Conservation (phyloP, 2,113 vertebrate species). For the Raja brachyura region DNA sequence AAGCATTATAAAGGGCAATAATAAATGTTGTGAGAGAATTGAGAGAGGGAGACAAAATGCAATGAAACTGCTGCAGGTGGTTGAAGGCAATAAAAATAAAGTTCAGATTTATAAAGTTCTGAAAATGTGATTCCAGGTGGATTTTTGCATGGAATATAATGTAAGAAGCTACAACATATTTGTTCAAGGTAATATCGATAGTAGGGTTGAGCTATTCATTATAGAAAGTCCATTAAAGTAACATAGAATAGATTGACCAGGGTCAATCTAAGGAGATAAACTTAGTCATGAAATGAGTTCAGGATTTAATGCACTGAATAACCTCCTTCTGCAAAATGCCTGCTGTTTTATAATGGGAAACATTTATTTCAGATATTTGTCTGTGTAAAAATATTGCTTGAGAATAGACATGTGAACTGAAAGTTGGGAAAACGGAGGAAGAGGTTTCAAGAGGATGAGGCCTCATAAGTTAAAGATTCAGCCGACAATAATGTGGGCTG, state of each 20-base stretch:
- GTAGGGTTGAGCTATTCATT: not conserved
- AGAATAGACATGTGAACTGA: too few relatives aligned
- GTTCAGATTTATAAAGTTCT: too few relatives aligned
- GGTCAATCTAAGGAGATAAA: not conserved
- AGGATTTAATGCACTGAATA: not conserved
- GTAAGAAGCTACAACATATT: not conserved
- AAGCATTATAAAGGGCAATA: not conserved
- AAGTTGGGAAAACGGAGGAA: too few relatives aligned
- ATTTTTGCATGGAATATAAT: not conserved
- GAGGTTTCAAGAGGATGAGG: too few relatives aligned
- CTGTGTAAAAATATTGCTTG: too few relatives aligned
- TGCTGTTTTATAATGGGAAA: not conserved
- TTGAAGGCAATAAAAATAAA: too few relatives aligned
- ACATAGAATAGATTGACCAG: not conserved
- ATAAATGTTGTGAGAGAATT: too few relatives aligned
- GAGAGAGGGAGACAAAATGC: too few relatives aligned
- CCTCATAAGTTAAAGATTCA: too few relatives aligned
- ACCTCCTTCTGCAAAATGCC: not conserved
- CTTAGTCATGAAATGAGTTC: not conserved
- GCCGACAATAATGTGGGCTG: too few relatives aligned
- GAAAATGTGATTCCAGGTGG: not conserved
- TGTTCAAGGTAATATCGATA: not conserved
- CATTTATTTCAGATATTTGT: too few relatives aligned
- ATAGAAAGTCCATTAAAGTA: not conserved
- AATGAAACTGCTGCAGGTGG: too few relatives aligned